A percentile compares a stretch with the other conserved stretches of the same genome.
Evolutionary conservation across 2,797 vertebrate species (phyloP).

Genomic region (Mormyrops attenuatus): DNA sequence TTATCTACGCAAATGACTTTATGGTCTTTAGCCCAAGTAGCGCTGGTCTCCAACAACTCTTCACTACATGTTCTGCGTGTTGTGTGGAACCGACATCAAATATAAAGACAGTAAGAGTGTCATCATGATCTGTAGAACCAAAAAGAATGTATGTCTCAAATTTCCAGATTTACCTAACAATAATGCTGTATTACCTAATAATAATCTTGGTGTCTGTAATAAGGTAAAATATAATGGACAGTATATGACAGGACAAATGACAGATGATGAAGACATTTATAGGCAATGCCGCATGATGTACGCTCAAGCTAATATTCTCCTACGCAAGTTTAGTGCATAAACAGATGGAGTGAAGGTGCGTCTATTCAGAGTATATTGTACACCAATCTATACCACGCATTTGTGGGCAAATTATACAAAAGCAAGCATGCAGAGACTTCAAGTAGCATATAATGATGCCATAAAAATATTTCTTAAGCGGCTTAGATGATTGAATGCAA

Average conservation of each 20-base stretch:
- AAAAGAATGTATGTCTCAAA: background rate
- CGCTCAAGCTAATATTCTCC: background rate
- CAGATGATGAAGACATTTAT: background rate
- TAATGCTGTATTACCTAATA: background rate
- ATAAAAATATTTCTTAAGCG: background rate
- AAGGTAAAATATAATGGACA: background rate
- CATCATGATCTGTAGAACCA: background rate
- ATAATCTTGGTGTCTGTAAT: too few species aligned
- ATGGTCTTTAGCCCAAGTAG: background rate
- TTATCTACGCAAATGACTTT: slow-evolving; percentile 18
- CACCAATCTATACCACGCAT: background rate
- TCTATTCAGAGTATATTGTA: background rate
- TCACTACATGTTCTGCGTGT: background rate
- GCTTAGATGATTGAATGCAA: background rate
- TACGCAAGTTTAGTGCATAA: background rate
- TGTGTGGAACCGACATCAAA: background rate
- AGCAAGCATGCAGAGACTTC: background rate
- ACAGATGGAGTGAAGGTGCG: background rate
- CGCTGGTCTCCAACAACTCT: background rate
- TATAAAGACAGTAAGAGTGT: background rate
- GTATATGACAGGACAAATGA: background rate
- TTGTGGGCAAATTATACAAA: background rate
- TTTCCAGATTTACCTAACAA: background rate
- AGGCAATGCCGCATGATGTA: background rate
- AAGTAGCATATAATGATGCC: background rate